Conservation (phyloP, 2,888 invertebrate species). For the Himalopsyche kuldschensis region DNA sequence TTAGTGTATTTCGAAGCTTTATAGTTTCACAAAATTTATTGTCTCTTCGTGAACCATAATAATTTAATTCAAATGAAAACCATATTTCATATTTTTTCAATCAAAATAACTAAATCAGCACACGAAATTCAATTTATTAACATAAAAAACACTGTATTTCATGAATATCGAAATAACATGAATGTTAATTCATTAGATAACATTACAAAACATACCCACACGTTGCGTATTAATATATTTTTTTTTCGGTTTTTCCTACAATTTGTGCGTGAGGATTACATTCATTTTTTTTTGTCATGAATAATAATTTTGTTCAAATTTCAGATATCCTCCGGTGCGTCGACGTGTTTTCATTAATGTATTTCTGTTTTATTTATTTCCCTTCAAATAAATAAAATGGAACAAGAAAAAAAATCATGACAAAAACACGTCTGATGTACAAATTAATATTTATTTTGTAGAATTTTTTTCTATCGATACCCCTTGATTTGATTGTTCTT, state of each 20-base stretch:
- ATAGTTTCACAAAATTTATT: too few relatives aligned
- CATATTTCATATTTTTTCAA: not conserved
- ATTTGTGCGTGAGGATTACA: not conserved
- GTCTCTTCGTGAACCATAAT: too few relatives aligned
- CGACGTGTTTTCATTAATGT: not conserved
- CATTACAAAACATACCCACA: not conserved
- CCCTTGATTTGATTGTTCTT: too few relatives aligned
- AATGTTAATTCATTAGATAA: not conserved
- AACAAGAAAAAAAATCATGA: not conserved
- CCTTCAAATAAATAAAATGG: not conserved
- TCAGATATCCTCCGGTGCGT: not conserved
- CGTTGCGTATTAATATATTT: not conserved
- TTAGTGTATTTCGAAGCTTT: too few relatives aligned
- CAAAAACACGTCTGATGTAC: too few relatives aligned
- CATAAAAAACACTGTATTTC: not conserved
- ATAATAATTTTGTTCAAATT: not conserved
- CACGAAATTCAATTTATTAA: not conserved
- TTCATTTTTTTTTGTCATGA: not conserved
- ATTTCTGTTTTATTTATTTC: not conserved
- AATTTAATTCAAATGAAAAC: too few relatives aligned
- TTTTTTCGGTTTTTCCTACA: not conserved
- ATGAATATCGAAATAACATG: not conserved
- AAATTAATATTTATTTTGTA: too few relatives aligned
- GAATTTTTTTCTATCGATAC: too few relatives aligned
- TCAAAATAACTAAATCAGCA: not conserved